phyloP scores from a whole-genome alignment of 2,797 vertebrate species.

The Orientallactaga sibirica region DNA sequence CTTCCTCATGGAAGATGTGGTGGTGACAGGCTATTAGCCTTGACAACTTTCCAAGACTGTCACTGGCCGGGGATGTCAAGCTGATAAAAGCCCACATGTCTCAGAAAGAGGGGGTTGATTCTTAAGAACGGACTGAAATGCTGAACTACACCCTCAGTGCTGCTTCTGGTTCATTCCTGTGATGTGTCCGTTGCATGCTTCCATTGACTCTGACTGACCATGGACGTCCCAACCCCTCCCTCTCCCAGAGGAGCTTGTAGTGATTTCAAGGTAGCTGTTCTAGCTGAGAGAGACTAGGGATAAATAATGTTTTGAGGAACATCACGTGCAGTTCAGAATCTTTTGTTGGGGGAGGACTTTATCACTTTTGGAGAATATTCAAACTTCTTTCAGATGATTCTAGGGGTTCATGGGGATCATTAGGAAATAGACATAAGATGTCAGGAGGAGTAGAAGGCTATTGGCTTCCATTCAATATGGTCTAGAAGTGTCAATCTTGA shows the following conservation, averaged over 20 bases:
- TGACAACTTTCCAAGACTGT: slow-evolving; percentile 51
- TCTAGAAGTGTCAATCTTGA: slow-evolving; percentile 23
- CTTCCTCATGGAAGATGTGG: not conserved
- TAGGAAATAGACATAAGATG: not conserved
- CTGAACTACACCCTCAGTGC: not conserved
- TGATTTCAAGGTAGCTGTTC: not conserved
- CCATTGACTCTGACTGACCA: not conserved
- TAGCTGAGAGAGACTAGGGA: not conserved
- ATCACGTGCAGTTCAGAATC: not conserved
- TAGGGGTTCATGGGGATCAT: not conserved
- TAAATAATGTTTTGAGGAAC: not conserved
- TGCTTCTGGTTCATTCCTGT: not conserved
- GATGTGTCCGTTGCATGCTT: not conserved
- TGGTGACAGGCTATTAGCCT: slow-evolving; percentile 54
- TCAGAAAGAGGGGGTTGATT: not conserved
- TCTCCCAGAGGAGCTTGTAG: not conserved
- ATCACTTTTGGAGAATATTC: slow-evolving; percentile 20
- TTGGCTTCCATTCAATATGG: not conserved
- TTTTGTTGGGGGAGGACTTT: not conserved
- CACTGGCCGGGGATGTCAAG: not conserved
- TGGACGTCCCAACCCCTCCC: not conserved
- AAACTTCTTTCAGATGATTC: not conserved
- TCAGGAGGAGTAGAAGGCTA: not conserved
- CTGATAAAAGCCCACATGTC: not conserved
- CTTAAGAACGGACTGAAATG: not conserved